A percentile compares a stretch with the other conserved stretches of the same genome.
phyloP scores from a whole-genome alignment of 2,113 vertebrate genomes.

The Catagonus wagneri region DNA sequence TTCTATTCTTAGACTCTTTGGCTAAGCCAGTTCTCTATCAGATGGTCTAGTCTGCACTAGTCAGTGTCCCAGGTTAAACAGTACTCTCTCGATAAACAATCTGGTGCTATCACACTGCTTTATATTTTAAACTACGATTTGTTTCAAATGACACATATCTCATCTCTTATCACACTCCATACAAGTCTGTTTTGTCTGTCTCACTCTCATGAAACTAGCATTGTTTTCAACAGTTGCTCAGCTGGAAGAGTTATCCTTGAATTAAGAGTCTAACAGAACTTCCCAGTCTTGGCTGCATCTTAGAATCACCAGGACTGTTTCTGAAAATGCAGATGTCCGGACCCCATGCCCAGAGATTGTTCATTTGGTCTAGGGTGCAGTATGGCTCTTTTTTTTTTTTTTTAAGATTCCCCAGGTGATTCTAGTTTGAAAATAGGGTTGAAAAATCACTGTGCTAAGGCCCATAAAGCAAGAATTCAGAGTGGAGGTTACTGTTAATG shows the following conservation, averaged over 20 bases:
- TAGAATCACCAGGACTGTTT: neutral
- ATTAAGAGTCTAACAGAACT: neutral
- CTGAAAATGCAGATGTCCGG: neutral
- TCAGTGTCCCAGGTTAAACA: neutral
- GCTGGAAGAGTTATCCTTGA: neutral
- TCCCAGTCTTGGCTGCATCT: neutral
- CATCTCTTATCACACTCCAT: neutral
- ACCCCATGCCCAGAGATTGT: neutral
- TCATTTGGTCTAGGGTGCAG: neutral
- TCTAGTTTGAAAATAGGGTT: slow-evolving; percentile 38
- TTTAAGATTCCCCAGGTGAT: slow-evolving; percentile 48
- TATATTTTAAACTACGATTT: slow-evolving; percentile 42
- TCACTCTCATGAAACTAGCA: neutral
- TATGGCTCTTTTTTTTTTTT: neutral
- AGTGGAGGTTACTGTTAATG: slow-evolving; percentile 54
- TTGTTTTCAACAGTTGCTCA: slow-evolving; percentile 34
- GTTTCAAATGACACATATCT: neutral
- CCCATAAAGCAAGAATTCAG: slow-evolving; percentile 59
- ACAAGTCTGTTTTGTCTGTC: neutral
- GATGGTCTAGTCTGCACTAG: neutral
- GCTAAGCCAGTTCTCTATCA: neutral
- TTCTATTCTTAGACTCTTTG: neutral
- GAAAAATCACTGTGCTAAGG: neutral
- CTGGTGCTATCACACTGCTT: neutral
- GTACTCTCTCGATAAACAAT: neutral